Evolutionary conservation across 2,113 vertebrate genomes (phyloP).

Genomic region (Oncorhynchus keta): DNA sequence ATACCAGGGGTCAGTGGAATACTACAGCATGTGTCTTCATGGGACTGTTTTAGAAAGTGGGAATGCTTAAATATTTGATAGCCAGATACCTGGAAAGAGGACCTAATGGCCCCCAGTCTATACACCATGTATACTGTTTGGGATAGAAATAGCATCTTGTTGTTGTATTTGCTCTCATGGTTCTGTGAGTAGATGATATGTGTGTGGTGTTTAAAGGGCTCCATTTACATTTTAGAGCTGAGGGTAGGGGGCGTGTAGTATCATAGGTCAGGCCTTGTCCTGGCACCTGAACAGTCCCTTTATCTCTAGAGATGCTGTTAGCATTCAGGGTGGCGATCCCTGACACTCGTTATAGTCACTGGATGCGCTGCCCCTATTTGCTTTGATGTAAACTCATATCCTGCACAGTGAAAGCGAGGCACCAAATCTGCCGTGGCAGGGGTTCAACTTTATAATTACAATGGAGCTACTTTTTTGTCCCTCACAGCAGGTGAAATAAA

Average conservation of each 20-base stretch:
- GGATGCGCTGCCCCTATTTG: neutral
- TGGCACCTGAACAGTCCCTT: neutral
- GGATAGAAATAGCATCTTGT: constrained; percentile 2
- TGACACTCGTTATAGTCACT: neutral
- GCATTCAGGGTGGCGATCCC: neutral
- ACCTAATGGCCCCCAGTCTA: constrained; percentile 23
- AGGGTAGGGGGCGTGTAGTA: neutral
- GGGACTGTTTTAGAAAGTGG: constrained; percentile 17
- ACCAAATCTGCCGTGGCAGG: neutral
- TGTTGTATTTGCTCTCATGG: constrained; percentile 6
- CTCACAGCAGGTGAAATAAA: constrained; percentile 11
- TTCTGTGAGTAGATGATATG: neutral
- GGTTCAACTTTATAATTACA: constrained; percentile 26
- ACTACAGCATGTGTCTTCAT: neutral
- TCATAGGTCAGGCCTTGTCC: neutral
- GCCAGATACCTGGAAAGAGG: constrained; percentile 26
- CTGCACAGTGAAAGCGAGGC: neutral
- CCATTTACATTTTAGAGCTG: neutral
- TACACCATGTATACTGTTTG: neutral
- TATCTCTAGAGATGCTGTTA: neutral
- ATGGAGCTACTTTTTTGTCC: neutral
- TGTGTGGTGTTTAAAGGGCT: neutral
- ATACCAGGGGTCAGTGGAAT: no score
- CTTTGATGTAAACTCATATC: constrained; percentile 12
- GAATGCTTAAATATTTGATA: constrained; percentile 37